phyloP scores from a whole-genome alignment of 2,113 vertebrate species.

The Etia nguti region DNA sequence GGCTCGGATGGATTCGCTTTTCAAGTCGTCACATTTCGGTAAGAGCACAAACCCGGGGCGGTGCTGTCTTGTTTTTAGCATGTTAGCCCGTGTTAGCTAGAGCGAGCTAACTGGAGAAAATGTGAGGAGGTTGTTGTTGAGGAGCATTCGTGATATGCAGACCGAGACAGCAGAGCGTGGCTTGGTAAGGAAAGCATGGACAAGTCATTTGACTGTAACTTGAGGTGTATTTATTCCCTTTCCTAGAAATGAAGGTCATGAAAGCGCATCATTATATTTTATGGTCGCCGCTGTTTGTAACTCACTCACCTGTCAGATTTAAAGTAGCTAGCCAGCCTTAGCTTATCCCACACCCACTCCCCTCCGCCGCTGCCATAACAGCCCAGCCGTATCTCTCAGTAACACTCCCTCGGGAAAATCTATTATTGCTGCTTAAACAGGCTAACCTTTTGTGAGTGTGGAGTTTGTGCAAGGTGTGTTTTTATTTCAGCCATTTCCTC shows the following conservation, averaged over 20 bases:
- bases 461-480: not conserved
- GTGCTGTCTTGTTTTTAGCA: constrained; percentile 66
- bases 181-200: not conserved
- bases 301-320: constrained; percentile 62
- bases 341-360: constrained; percentile 35
- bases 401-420: not conserved
- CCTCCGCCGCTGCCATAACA: not conserved
- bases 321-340: constrained; percentile 5
- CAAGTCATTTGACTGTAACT: too few species aligned
- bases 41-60: constrained; percentile 5
- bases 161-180: not conserved
- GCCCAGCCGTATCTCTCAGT: not conserved
- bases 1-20: not conserved
- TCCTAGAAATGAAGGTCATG: accelerated
- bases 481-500: not conserved
- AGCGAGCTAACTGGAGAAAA: constrained; percentile 28
- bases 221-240: not conserved
- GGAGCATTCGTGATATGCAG: not conserved
- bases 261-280: not conserved
- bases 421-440: not conserved
- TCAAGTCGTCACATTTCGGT: constrained; percentile 23
- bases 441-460: not conserved
- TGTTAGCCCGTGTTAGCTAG: constrained; percentile 33
- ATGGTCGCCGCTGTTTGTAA: not conserved
- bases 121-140: constrained; percentile 46